phyloP scores from a whole-genome alignment of 2,113 vertebrate genomes.

The Daphoenositta chrysoptera region DNA sequence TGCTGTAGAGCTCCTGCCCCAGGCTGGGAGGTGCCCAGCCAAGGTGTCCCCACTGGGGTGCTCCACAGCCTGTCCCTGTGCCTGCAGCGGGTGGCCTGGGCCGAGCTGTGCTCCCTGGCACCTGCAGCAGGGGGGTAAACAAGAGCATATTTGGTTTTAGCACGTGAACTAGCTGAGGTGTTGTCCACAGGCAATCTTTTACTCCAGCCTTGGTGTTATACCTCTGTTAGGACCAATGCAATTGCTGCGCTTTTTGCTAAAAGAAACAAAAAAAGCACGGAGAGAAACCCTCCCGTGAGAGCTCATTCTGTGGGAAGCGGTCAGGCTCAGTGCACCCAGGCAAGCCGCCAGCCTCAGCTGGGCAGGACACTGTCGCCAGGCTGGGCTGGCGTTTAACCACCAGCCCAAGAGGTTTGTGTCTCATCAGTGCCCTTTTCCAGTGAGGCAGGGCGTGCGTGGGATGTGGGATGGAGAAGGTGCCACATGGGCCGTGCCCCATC shows the following conservation, averaged over 20 bases:
- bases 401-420: not conserved
- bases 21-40: not conserved
- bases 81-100: not conserved
- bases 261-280: rapidly evolving
- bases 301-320: not conserved
- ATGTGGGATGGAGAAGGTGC: not conserved
- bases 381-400: not conserved
- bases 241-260: not conserved
- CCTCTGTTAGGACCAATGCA: not conserved
- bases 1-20: not conserved
- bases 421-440: not conserved
- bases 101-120: rapidly evolving
- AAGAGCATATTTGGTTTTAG: not conserved
- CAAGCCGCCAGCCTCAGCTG: not conserved
- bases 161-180: not conserved
- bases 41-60: rapidly evolving
- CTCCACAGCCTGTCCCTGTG: not conserved
- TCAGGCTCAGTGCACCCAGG: rapidly evolving
- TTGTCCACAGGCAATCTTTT: not conserved
- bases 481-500: rapidly evolving
- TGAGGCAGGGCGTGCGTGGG: rapidly evolving
- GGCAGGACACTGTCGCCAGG: not conserved
- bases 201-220: not conserved
- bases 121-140: not conserved
- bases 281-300: rapidly evolving